Conservation (phyloP, 2,888 invertebrate species). For the Euphydryas editha region DNA sequence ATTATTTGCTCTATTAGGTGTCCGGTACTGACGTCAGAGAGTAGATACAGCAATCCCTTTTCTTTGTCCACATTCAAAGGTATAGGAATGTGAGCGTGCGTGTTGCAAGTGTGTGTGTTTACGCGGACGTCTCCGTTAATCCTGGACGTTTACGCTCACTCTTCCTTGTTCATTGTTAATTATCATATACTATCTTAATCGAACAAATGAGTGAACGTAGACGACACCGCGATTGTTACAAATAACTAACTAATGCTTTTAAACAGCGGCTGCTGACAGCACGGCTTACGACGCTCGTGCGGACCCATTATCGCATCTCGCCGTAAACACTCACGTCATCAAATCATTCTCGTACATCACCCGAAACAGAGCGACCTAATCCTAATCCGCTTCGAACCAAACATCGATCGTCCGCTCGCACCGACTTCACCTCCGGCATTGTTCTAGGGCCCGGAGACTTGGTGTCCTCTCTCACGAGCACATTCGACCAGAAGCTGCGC, state of each 20-base stretch:
- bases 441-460: slow-evolving; percentile 92
- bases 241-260: slow-evolving; percentile 70
- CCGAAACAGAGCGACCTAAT: slow-evolving; percentile 49
- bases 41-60: slow-evolving; percentile 80
- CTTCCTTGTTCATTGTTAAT: slow-evolving; percentile 17
- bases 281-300: slow-evolving; percentile 67
- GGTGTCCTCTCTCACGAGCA: slow-evolving; percentile 91
- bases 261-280: slow-evolving; percentile 65
- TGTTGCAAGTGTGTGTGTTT: slow-evolving; percentile 76
- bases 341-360: slow-evolving; percentile 49
- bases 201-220: slow-evolving; percentile 48
- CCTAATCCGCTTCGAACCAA: slow-evolving; percentile 70
- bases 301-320: slow-evolving; percentile 43
- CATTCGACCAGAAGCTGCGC: slow-evolving; percentile 92
- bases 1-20: slow-evolving; percentile 80
- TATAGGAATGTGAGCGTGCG: slow-evolving; percentile 81
- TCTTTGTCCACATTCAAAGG: slow-evolving; percentile 80
- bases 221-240: slow-evolving; percentile 49
- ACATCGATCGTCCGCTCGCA: slow-evolving; percentile 29
- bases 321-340: slow-evolving; percentile 49
- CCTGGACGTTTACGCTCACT: slow-evolving; percentile 56
- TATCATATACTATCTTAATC: neutral
- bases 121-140: slow-evolving; percentile 55
- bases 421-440: slow-evolving; percentile 48
- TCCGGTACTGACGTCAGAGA: slow-evolving; percentile 83